These are phyloP conservation scores for Oryzaephilus surinamensis DNA, from an alignment of 1,140 invertebrate genomes.

Conservation along the genomic window DNA sequence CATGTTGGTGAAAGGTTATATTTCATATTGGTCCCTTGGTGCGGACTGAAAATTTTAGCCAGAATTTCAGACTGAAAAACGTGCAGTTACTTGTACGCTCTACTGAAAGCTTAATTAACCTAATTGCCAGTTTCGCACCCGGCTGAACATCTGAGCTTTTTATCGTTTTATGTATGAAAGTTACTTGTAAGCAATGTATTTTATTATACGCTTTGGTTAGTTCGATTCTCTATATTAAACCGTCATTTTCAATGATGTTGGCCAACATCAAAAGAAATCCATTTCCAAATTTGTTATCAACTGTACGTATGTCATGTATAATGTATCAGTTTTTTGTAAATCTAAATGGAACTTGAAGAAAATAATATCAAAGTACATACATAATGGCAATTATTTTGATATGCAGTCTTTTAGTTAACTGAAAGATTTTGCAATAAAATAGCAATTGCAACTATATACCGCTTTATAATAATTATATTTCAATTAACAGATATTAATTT, in stretches of 20 bases:
- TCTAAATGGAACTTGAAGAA: too few relatives aligned
- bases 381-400: too few relatives aligned
- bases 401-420: too few relatives aligned
- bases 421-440: too few relatives aligned
- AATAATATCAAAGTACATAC: too few relatives aligned
- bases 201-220: conserved; percentile 8
- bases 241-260: too few relatives aligned
- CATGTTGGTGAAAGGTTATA: conserved; percentile 18
- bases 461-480: too few relatives aligned
- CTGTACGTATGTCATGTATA: too few relatives aligned
- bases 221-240: conserved; percentile 4
- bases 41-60: conserved; percentile 16
- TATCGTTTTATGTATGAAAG: conserved; percentile 19
- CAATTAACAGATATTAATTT: too few relatives aligned
- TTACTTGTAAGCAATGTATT: conserved; percentile 10
- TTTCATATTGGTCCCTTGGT: conserved; percentile 22
- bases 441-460: too few relatives aligned
- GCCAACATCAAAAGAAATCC: conserved; percentile 2
- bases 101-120: conserved; percentile 22
- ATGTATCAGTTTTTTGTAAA: too few relatives aligned
- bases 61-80: conserved; percentile 17
- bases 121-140: conserved; percentile 24
- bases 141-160: conserved; percentile 17
- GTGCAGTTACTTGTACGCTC: conserved; percentile 17
- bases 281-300: too few relatives aligned